Evolutionary conservation across 2,113 vertebrate genomes (phyloP).

Genomic region (Boleophthalmus pectinirostris): DNA sequence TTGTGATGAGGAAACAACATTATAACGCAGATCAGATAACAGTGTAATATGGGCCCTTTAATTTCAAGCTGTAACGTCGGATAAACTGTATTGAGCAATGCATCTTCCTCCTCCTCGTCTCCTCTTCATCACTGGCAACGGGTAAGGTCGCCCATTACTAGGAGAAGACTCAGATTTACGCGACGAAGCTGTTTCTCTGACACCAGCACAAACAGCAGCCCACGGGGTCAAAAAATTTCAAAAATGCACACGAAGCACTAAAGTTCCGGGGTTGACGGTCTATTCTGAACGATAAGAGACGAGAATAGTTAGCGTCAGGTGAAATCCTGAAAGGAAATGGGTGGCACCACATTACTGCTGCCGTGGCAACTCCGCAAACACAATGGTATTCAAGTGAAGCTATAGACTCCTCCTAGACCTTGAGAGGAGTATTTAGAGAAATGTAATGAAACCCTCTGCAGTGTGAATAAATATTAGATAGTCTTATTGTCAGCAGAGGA

Average conservation of each 20-base stretch:
- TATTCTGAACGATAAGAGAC: conserved; percentile 15
- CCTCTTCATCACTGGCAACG: conserved; percentile 50
- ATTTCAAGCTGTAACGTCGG: conserved; percentile 31
- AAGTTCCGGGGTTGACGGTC: background rate
- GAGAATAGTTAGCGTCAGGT: background rate
- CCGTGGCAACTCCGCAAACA: background rate
- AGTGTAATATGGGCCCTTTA: background rate
- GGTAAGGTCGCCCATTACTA: conserved; percentile 51
- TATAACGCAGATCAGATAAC: no score
- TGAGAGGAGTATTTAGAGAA: background rate
- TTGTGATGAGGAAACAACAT: no score
- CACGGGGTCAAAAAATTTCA: conserved; percentile 48
- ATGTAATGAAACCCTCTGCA: background rate
- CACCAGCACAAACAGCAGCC: conserved; percentile 18
- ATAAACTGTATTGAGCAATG: conserved; percentile 34
- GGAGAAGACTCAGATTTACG: conserved; percentile 22
- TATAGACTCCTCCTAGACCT: background rate
- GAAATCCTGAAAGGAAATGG: background rate
- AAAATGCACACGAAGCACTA: background rate
- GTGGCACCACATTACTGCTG: background rate
- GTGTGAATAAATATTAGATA: background rate
- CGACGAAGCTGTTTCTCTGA: conserved; percentile 32
- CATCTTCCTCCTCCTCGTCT: conserved; percentile 28
- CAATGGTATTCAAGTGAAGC: background rate
- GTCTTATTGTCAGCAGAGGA: background rate